A percentile compares a stretch with the other conserved stretches of the same genome.
Conservation (phyloP, 1,140 invertebrate genomes). For the Holotrichia oblita region DNA sequence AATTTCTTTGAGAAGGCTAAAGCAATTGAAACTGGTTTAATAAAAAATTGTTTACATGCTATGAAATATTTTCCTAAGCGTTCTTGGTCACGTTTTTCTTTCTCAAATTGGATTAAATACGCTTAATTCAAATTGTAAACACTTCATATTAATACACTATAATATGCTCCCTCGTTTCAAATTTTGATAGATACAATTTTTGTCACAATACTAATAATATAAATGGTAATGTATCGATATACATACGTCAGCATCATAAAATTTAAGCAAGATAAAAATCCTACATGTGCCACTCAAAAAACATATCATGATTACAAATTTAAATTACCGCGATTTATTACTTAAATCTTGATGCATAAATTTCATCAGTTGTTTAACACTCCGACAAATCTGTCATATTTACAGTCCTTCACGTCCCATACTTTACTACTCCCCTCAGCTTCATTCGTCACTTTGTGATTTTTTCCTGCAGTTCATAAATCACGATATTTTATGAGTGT, state of each 20-base stretch:
- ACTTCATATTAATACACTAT: too few relatives aligned
- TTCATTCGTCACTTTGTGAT: slow-evolving; percentile 7
- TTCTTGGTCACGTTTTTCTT: too few relatives aligned
- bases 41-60: too few relatives aligned
- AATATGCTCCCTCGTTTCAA: too few relatives aligned
- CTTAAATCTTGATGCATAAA: slow-evolving; percentile 6
- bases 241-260: neutral
- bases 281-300: neutral
- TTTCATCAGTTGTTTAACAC: slow-evolving; percentile 19
- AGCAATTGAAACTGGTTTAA: too few relatives aligned
- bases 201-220: too few relatives aligned
- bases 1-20: too few relatives aligned
- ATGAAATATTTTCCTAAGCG: too few relatives aligned
- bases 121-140: too few relatives aligned
- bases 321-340: slow-evolving; percentile 19
- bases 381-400: slow-evolving; percentile 16
- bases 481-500: slow-evolving; percentile 23
- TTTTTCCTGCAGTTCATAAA: slow-evolving; percentile 28
- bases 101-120: too few relatives aligned
- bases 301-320: slow-evolving; percentile 2
- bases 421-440: neutral
- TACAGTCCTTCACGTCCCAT: slow-evolving; percentile 1
- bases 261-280: neutral
- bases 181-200: too few relatives aligned
- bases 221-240: neutral